phyloP scores from a whole-genome alignment of 2,888 invertebrate genomes.

The Octodonta nipae region DNA sequence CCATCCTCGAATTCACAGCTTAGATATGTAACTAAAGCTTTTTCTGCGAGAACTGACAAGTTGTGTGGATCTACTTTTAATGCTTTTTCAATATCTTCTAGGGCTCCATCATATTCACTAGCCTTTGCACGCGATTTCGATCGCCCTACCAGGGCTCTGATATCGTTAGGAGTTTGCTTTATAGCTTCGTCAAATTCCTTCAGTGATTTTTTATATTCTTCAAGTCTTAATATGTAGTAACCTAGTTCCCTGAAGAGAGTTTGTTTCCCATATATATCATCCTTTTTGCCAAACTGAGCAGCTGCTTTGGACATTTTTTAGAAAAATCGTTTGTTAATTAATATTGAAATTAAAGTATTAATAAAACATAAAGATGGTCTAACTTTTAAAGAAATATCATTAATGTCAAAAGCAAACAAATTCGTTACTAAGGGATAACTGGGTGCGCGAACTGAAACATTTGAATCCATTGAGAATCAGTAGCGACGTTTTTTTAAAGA shows the following conservation, averaged over 20 bases:
- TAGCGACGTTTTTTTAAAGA: too few species aligned
- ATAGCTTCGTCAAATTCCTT: constrained; percentile 28
- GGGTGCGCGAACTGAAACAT: too few species aligned
- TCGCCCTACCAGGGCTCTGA: constrained; percentile 41
- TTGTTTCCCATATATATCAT: constrained; percentile 26
- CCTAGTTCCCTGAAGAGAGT: constrained; percentile 29
- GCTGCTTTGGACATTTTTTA: too few species aligned
- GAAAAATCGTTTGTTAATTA: too few species aligned
- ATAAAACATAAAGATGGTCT: too few species aligned
- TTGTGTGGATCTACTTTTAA: constrained; percentile 25
- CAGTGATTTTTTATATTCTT: constrained; percentile 29
- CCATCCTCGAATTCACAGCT: constrained; percentile 33
- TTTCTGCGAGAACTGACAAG: constrained; percentile 26
- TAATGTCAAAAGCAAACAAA: too few species aligned
- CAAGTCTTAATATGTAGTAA: constrained; percentile 26
- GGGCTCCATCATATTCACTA: constrained; percentile 41
- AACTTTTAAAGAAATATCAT: too few species aligned
- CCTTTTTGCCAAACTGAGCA: too few species aligned
- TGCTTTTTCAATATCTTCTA: constrained; percentile 41
- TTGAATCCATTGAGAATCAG: too few species aligned
- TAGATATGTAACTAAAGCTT: constrained; percentile 29
- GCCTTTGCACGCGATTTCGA: constrained; percentile 42
- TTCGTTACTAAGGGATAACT: too few species aligned
- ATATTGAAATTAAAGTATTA: too few species aligned
- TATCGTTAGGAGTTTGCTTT: constrained; percentile 33